phyloP scores from a whole-genome alignment of 2,113 vertebrate species.

The Ramphastos sulfuratus region DNA sequence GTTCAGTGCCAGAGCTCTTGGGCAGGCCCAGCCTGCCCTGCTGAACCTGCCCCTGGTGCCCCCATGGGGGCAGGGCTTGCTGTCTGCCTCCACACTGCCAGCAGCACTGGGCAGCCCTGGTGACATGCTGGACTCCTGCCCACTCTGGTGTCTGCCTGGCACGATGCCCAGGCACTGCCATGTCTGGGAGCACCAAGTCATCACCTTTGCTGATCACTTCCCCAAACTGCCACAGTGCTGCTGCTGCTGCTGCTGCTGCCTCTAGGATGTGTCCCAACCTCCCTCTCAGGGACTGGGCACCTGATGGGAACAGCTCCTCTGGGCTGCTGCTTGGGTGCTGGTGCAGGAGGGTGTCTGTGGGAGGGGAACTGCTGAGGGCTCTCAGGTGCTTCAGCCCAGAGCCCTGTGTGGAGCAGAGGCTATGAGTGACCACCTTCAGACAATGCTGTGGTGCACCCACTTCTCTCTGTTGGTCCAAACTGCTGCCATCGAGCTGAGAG shows the following conservation, averaged over 20 bases:
- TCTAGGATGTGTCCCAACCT: background rate
- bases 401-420: background rate
- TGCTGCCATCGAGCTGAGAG: background rate
- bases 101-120: background rate
- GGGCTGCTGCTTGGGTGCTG: background rate
- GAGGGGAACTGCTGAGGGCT: background rate
- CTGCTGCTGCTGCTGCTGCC: background rate
- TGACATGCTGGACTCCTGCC: background rate
- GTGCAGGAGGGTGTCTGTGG: background rate
- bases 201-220: background rate
- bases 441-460: background rate
- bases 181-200: background rate
- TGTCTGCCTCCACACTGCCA: rapidly evolving
- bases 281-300: rapidly evolving
- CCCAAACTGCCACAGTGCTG: background rate
- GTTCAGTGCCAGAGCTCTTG: background rate
- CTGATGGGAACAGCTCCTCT: background rate
- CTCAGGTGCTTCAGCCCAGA: background rate
- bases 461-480: background rate
- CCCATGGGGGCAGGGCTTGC: rapidly evolving
- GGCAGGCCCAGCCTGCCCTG: background rate
- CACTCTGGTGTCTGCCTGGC: background rate
- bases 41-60: rapidly evolving
- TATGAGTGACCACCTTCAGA: background rate
- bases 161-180: background rate